phyloP scores from a whole-genome alignment of 1,140 invertebrate genomes.

The Caenorhabditis latens region DNA sequence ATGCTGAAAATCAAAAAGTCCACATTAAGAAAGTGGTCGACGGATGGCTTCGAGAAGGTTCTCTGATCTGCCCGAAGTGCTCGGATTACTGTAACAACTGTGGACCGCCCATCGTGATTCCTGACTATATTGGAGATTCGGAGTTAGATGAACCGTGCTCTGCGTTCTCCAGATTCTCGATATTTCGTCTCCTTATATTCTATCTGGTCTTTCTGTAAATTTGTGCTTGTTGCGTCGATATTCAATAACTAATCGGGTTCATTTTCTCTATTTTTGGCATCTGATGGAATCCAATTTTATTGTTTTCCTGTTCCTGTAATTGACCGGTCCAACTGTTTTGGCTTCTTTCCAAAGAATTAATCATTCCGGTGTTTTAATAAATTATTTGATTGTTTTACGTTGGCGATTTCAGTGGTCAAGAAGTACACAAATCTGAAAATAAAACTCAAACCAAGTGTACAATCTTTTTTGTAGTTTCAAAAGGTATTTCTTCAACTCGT shows the following conservation, averaged over 20 bases:
- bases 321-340: neutral
- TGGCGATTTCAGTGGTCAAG: neutral
- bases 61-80: slow-evolving; percentile 91
- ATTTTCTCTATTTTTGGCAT: slow-evolving; percentile 1
- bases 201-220: slow-evolving; percentile 10
- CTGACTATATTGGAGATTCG: slow-evolving; percentile 55
- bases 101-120: slow-evolving; percentile 12
- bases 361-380: slow-evolving; percentile 4
- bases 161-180: neutral
- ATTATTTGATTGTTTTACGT: neutral
- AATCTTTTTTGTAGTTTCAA: too few species aligned
- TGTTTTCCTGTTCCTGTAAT: neutral
- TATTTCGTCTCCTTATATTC: neutral
- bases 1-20: slow-evolving; percentile 87
- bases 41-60: slow-evolving; percentile 91
- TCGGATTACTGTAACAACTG: slow-evolving; percentile 84
- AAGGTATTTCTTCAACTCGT: too few species aligned
- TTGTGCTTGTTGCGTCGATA: neutral
- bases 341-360: neutral
- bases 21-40: slow-evolving; percentile 85
- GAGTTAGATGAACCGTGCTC: slow-evolving; percentile 51
- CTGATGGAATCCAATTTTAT: neutral
- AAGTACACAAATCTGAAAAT: too few species aligned
- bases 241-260: neutral
- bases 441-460: too few species aligned